These are phyloP conservation scores for Bagarius yarrelli DNA, from an alignment of 2,113 vertebrate species.

Conservation along the genomic window DNA sequence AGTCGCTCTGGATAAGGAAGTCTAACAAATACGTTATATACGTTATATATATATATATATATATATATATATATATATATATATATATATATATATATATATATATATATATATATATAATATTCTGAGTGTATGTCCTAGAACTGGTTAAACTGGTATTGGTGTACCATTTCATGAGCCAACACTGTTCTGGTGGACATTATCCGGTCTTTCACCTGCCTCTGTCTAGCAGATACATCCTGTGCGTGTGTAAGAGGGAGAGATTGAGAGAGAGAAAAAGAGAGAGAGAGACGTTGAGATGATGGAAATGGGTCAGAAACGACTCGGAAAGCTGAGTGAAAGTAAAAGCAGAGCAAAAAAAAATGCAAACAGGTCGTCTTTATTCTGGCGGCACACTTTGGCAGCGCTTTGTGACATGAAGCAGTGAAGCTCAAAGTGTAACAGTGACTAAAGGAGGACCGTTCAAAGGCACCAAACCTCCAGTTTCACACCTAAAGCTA, in stretches of 20 bases:
- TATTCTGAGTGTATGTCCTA: neutral
- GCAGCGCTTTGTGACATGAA: neutral
- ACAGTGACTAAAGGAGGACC: neutral
- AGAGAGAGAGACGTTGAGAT: neutral
- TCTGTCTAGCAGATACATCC: neutral
- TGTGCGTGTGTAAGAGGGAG: neutral
- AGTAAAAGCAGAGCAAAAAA: neutral
- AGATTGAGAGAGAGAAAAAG: neutral
- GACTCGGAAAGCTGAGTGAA: neutral
- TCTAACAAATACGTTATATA: no score
- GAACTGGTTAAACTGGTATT: constrained; percentile 1
- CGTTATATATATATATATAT: no score
- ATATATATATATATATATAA: no score
- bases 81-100: no score
- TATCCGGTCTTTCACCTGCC: neutral
- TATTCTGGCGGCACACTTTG: neutral
- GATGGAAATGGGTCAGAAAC: constrained; percentile 21
- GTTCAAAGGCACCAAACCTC: constrained; percentile 19
- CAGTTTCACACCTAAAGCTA: constrained; percentile 12
- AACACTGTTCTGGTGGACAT: neutral
- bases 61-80: no score
- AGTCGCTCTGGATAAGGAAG: no score
- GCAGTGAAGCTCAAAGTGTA: neutral
- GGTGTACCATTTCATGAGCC: neutral
- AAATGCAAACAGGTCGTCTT: neutral